A percentile compares a stretch with the other conserved stretches of the same genome.
Conservation (phyloP, 2,888 invertebrate species). For the Metopia argyrocephala region DNA sequence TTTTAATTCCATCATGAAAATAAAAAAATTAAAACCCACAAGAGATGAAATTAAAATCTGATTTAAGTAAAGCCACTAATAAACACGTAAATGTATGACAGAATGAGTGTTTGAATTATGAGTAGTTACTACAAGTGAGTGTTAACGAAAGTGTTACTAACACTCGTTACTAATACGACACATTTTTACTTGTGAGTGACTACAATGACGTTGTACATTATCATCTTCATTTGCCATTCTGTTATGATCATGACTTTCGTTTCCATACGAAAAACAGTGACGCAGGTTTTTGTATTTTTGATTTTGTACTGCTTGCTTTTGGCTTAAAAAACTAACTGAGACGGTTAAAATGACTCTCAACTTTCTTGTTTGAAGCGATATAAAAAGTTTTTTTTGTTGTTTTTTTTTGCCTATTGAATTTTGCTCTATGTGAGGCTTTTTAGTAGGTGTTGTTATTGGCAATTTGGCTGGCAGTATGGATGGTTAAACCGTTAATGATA, state of each 20-base stretch:
- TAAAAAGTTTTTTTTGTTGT: background rate
- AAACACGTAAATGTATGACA: background rate
- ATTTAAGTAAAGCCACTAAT: background rate
- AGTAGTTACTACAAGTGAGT: slow-evolving; percentile 7
- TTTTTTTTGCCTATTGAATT: background rate
- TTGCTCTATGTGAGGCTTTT: slow-evolving; percentile 5
- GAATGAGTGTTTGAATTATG: background rate
- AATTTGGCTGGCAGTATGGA: slow-evolving; percentile 9
- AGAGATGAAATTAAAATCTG: background rate
- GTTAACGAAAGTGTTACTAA: slow-evolving; percentile 60
- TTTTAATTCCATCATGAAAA: slow-evolving; percentile 41
- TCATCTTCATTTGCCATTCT: background rate
- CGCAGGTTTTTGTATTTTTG: background rate
- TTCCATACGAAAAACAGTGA: too few relatives aligned
- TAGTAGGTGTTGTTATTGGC: background rate
- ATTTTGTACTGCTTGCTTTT: background rate
- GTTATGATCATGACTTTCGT: background rate
- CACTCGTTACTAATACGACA: slow-evolving; percentile 34
- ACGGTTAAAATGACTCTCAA: background rate
- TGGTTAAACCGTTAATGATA: slow-evolving; percentile 8
- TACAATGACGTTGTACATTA: background rate
- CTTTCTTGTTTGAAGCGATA: background rate
- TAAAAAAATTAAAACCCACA: background rate
- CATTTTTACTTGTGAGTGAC: background rate
- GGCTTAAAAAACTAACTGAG: background rate